Evolutionary conservation across 1,140 invertebrate species (phyloP), one percentile per base, ranked within the genome.

Genomic region (Rhyacophila brunnea): DNA sequence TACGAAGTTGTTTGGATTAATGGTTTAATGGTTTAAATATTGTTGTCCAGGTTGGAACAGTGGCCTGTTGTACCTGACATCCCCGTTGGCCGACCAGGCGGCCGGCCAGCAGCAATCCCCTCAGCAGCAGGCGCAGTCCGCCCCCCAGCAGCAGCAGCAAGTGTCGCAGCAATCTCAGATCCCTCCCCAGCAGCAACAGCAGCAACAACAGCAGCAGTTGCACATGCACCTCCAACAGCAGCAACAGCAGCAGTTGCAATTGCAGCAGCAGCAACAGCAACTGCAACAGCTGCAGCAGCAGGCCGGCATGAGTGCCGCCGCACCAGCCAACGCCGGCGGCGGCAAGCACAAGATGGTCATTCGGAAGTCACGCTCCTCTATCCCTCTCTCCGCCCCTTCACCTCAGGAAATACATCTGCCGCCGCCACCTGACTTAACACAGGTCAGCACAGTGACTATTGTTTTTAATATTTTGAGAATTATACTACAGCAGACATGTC

Each of bases 151-250:
- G 68, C 65, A 74, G 32, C 62, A 72, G 45, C 68, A 69, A 15
- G 69, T 15, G 48, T 70, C 71, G 40, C 71, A 72, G 38, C 70
- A 66, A 0, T 62, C 64, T 40, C 68, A 72, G 32, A 28, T 28
- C 9, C 23, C 23, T 9, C 23, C 43, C 49, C 71, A 72, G 40
- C 71, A 72, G 42, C 70, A 66, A 0, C 65, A 65, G 45, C 67
- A 71, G 28, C 70, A 71, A 51, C 58, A 80, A 32, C 70, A 72
- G 50, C 58, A 80, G 54, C 80, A 80, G 46, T 71, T 77, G 14
- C 75, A 78, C 54, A 60, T 74, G 15, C 77, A 78, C 44, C 67
- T 73, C 68, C 67, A 78, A 54, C 69, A 78, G 57, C 71, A 71
- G 18, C 74, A 75, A 46, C 77, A 75, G 40, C 71, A 69, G 46